Base-by-base conservation (phyloP, 1,140 invertebrate genomes). In the Bilobella aurantiaca region DNA sequence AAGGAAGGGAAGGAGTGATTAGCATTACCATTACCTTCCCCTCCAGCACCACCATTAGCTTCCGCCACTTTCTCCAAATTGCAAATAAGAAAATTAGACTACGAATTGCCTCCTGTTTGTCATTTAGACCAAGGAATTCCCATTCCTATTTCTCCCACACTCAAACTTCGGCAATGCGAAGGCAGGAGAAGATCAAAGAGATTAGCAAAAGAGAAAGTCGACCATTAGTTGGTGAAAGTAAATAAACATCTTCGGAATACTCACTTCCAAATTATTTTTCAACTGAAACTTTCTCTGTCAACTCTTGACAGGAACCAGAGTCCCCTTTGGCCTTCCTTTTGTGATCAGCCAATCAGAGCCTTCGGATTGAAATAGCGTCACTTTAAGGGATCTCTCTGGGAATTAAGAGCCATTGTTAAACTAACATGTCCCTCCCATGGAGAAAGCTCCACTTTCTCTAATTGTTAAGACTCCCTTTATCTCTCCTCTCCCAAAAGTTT, bases 1-100 rank as follows among this genome's bases (percentile, higher is more conserved):
- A 12, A 12, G 8, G 18, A 42, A 42, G 8, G 8, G 34, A 42
- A n/a, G 8, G 8, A 42, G 34, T 18, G 18, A 12, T 42, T 42
- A 18, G 49, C 49, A 53, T 53, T 53, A 53, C 23, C 23, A 53
- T 42, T 18, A 53, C 3, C 49, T 53, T 23, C 49, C 23, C 49
- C 49, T 42, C 37, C n/a, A 42, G 49, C 49, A 8, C 49, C 49
- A 5, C 21, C 21, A 23, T 23, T 12, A 53, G 34, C 18, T 42
- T n/a, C n/a, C n/a, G n/a, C 37, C 37, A 42, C 37, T 42, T 8
- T n/a, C 8, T n/a, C 37, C n/a, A n/a, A n/a, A n/a, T n/a, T n/a
- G n/a, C n/a, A n/a, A 42, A 42, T 42, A 42, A 42, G 37, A 42
- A 53, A 53, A 53, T 53, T 53, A 53, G 49, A 12, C 14, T 53